phyloP scores from a whole-genome alignment of 2,113 vertebrate genomes.

The Promerops cafer region DNA sequence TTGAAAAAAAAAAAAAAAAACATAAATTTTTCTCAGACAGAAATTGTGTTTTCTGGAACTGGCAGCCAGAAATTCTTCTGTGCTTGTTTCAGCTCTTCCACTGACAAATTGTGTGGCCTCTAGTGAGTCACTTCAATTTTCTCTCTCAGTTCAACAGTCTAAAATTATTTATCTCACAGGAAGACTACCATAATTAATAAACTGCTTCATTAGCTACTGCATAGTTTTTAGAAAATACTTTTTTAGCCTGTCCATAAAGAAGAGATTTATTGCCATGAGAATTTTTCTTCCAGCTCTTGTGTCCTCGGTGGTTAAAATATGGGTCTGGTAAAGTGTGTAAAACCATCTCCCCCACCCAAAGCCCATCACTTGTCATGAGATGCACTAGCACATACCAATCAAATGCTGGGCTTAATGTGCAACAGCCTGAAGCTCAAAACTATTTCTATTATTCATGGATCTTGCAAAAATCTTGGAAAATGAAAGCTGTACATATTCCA shows the following conservation, averaged over 20 bases:
- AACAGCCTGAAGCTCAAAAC: neutral
- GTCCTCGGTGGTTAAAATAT: neutral
- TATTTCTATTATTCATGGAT: constrained; percentile 20
- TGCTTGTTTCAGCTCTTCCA: constrained; percentile 10
- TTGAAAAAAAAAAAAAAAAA: neutral
- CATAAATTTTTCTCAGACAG: neutral
- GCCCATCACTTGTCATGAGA: neutral
- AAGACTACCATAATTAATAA: constrained; percentile 44
- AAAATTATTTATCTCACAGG: constrained; percentile 40
- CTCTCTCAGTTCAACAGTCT: neutral
- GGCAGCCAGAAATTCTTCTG: neutral
- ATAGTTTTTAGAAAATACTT: constrained; percentile 7
- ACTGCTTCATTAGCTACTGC: constrained; percentile 17
- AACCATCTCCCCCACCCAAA: neutral
- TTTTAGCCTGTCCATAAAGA: neutral
- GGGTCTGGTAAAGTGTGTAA: neutral
- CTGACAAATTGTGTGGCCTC: neutral
- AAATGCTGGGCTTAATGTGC: neutral
- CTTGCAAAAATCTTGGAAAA: constrained; percentile 57
- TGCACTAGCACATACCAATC: neutral
- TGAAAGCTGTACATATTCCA: constrained; percentile 40
- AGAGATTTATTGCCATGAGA: neutral
- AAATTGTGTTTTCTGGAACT: neutral
- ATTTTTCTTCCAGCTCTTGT: neutral
- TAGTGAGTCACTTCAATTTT: neutral